Evolutionary conservation across 1,140 invertebrate species (phyloP), one percentile per base, ranked within the genome.

Genomic region (Xylocopa sonorina): DNA sequence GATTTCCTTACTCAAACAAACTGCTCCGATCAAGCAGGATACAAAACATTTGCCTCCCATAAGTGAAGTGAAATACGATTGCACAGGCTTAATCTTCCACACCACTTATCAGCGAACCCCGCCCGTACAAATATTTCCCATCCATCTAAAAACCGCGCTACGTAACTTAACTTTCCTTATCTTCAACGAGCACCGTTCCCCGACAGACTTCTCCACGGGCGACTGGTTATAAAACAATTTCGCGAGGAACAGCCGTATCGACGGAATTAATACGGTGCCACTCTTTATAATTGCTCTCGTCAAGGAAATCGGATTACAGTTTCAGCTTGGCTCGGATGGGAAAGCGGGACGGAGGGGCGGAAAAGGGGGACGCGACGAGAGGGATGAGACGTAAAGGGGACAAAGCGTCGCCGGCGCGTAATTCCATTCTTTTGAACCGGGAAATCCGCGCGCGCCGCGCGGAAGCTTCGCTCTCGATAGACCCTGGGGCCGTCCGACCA

Each of bases 221-320:
- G 57, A 41, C 51, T 67, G 71, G 60, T 71, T 60, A 69, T 32
- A 58, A 78, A 71, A 67, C 66, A 78, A 71, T 78, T 51, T 68
- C 67, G 55, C 43, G 55, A 53, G 32, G 53, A 18, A 24, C 27
- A 18, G 29, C 38, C 53, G 41, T 43, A 46, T 41, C 63, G 63
- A 29, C 32, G 16, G 75, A 78, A 58, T 71, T 78, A 78, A 71
- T 68, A 55, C 66, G 46, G 41, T 48, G 75, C 75, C 67, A 78
- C 67, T 78, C 75, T 69, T 66, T 78, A 71, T 81, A 81, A 81
- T 78, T 71, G 74, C 48, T 62, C 74, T 81, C 57, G 27, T 58
- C 67, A 57, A 69, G 32, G 53, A 75, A 60, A 69, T 73, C 64
- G 29, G 53, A 80, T 80, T 57, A 32, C 34, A 18, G 62, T 32